Conservation (phyloP, 2,113 vertebrate genomes). For the Glareola pratincola region DNA sequence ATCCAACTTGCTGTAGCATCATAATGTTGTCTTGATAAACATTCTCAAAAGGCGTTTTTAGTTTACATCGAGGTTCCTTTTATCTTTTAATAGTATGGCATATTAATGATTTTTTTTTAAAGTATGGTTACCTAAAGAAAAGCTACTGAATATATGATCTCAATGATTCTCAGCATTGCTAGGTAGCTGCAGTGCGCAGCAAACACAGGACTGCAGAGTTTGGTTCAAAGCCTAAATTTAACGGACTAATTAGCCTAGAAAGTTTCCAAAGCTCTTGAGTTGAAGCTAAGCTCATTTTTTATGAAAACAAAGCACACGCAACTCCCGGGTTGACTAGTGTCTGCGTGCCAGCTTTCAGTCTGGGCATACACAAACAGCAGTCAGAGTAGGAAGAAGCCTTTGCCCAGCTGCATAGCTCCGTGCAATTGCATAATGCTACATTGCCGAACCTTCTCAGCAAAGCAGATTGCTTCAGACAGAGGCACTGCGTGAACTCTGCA, state of each 20-base stretch:
- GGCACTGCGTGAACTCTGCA: neutral
- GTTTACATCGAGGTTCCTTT: neutral
- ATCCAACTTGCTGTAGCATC: neutral
- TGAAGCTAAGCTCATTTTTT: neutral
- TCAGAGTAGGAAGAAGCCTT: neutral
- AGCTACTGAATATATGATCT: neutral
- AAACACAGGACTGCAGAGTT: neutral
- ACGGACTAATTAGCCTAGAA: neutral
- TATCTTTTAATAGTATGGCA: neutral
- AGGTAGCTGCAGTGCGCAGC: neutral
- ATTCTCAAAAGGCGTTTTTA: neutral
- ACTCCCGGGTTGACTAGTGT: fast-evolving
- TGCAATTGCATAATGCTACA: neutral
- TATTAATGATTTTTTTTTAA: neutral
- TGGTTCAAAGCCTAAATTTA: neutral
- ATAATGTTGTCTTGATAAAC: neutral
- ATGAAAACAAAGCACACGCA: neutral
- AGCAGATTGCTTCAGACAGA: neutral
- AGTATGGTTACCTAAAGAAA: neutral
- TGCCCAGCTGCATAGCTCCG: neutral
- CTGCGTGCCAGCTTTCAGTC: neutral
- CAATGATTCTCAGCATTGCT: neutral
- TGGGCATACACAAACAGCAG: neutral
- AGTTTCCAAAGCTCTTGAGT: neutral
- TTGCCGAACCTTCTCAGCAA: neutral